Conservation (phyloP, 2,888 invertebrate species). For the Agrochola circellaris region DNA sequence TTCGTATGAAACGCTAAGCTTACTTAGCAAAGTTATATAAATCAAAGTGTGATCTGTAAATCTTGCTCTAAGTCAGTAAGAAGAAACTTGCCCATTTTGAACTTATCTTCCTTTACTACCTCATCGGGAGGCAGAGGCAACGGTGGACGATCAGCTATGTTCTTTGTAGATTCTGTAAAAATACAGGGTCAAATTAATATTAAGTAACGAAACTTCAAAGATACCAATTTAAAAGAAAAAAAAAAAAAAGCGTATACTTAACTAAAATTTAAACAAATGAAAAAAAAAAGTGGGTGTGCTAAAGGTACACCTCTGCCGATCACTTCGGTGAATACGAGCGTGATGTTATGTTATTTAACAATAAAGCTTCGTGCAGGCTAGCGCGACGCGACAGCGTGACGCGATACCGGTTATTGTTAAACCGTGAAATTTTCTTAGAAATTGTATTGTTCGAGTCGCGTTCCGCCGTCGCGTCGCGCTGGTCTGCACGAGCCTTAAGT, state of each 20-base stretch:
- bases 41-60: background rate
- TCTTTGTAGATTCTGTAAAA: constrained; percentile 5
- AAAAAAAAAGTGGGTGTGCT: no score
- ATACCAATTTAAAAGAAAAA: background rate
- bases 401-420: no score
- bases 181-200: background rate
- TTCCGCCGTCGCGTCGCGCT: no score
- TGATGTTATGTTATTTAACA: no score
- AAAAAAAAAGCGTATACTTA: background rate
- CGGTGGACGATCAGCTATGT: constrained; percentile 39
- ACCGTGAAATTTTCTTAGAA: no score
- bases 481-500: no score
- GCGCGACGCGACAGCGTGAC: no score
- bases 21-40: background rate
- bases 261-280: no score
- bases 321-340: no score
- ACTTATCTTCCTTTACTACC: constrained; percentile 1
- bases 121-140: constrained; percentile 21
- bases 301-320: no score
- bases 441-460: no score
- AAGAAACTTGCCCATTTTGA: background rate
- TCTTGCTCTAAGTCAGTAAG: background rate
- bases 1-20: background rate
- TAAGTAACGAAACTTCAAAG: background rate
- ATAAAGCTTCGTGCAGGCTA: no score